Percentiles rank a stretch among this genome's conserved stretches.
Conservation (phyloP, 2,888 invertebrate genomes). For the Theodoxus fluviatilis region DNA sequence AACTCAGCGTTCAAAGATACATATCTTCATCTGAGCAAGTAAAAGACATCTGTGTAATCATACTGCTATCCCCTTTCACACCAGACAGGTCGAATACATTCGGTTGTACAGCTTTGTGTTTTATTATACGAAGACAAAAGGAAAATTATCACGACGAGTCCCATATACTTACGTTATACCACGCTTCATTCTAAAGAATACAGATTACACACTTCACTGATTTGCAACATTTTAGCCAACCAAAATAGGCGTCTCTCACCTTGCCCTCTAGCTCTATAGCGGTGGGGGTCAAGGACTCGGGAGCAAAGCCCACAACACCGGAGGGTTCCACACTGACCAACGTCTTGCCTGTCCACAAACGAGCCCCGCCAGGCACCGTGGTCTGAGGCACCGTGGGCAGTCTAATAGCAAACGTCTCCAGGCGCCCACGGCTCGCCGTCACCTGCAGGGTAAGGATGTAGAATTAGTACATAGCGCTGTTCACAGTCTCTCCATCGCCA, state of each 20-base stretch:
- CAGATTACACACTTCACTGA: too few species aligned
- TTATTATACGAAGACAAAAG: too few species aligned
- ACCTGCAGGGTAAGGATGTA: constrained; percentile 36
- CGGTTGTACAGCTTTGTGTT: too few species aligned
- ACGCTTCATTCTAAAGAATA: too few species aligned
- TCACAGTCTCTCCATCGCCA: too few species aligned
- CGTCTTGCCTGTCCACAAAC: constrained; percentile 41
- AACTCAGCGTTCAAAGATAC: too few species aligned
- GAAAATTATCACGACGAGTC: too few species aligned
- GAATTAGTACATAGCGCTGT: background rate
- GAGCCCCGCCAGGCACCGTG: constrained; percentile 52
- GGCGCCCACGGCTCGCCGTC: constrained; percentile 35
- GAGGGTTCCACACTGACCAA: constrained; percentile 52
- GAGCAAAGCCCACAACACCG: constrained; percentile 56
- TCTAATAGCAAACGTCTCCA: constrained; percentile 54
- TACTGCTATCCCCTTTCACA: too few species aligned
- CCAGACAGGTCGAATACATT: too few species aligned
- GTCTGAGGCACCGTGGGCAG: constrained; percentile 49
- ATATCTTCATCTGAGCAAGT: too few species aligned
- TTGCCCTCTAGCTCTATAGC: constrained; percentile 51
- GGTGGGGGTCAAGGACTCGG: constrained; percentile 44
- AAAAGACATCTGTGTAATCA: too few species aligned
- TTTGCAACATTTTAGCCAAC: background rate
- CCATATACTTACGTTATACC: too few species aligned
- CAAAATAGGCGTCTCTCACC: constrained; percentile 37